Evolutionary conservation across 1,140 invertebrate species (phyloP).

Genomic region (Drosophila kohkoa): DNA sequence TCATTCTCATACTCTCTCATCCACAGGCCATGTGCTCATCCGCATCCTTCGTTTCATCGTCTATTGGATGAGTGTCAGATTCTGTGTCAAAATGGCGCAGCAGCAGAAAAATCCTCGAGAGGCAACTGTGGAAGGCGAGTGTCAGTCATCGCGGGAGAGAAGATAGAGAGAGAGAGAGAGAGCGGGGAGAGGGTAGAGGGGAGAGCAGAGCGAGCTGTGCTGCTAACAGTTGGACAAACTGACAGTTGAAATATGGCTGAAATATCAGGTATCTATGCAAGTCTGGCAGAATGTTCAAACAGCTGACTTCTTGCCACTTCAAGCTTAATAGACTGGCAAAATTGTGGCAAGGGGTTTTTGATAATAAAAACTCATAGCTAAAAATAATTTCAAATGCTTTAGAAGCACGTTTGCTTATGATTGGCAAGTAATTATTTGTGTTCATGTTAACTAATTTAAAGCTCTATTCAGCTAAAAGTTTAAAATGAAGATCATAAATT

Average conservation of each 20-base stretch:
- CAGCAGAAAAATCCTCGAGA: slow-evolving; percentile 65
- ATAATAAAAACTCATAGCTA: too few species aligned
- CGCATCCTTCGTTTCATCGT: slow-evolving; percentile 13
- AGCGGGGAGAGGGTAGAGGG: background rate
- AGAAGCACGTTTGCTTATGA: too few species aligned
- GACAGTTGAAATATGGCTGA: slow-evolving; percentile 58
- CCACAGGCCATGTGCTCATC: background rate
- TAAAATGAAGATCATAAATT: too few species aligned
- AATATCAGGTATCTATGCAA: slow-evolving; percentile 45
- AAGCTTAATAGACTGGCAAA: background rate
- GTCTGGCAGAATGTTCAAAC: background rate
- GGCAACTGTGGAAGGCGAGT: slow-evolving; percentile 53
- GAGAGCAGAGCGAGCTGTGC: slow-evolving; percentile 33
- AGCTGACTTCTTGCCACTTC: background rate
- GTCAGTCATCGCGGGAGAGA: background rate
- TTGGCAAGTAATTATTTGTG: too few species aligned
- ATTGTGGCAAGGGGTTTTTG: background rate
- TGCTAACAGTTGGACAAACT: slow-evolving; percentile 55
- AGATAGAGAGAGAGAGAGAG: too few species aligned
- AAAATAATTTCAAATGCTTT: too few species aligned
- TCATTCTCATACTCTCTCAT: too few species aligned
- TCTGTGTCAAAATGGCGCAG: slow-evolving; percentile 78
- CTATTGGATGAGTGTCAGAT: slow-evolving; percentile 51
- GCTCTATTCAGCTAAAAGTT: too few species aligned
- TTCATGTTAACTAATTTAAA: too few species aligned